Evolutionary conservation across 2,888 invertebrate species (phyloP).

Genomic region (Athripsodes cinereus): DNA sequence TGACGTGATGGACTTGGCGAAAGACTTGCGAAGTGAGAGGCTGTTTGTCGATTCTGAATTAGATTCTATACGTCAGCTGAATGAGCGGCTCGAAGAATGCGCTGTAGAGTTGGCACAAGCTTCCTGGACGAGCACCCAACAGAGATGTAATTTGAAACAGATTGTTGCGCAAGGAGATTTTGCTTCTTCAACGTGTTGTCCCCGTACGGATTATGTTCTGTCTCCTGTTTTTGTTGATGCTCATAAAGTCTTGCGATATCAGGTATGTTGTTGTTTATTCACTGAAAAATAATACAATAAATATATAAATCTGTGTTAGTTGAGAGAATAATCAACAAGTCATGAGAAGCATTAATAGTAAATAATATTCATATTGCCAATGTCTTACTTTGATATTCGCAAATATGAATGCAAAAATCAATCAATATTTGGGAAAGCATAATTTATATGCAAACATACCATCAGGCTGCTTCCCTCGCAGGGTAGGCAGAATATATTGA

Average conservation of each 20-base stretch:
- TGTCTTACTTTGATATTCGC: too few relatives aligned
- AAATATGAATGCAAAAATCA: too few relatives aligned
- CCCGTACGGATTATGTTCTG: conserved; percentile 40
- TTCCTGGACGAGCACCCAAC: conserved; percentile 85
- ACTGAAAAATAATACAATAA: too few relatives aligned
- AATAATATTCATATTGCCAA: too few relatives aligned
- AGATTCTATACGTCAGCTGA: conserved; percentile 69
- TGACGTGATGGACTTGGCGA: conserved; percentile 48
- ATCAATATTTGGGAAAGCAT: too few relatives aligned
- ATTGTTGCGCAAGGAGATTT: conserved; percentile 70
- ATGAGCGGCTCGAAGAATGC: conserved; percentile 60
- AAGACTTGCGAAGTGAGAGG: conserved; percentile 74
- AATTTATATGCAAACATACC: too few relatives aligned
- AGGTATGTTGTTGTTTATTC: conserved; percentile 51
- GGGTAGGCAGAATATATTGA: too few relatives aligned
- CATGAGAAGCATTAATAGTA: too few relatives aligned
- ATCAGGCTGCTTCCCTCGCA: too few relatives aligned
- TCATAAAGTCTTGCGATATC: conserved; percentile 77
- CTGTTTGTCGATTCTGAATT: conserved; percentile 83
- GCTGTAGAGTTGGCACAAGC: conserved; percentile 57
- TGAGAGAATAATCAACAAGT: too few relatives aligned
- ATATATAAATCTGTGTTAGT: too few relatives aligned
- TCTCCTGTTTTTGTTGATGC: conserved; percentile 67
- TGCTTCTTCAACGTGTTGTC: conserved; percentile 71
- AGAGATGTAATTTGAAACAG: conserved; percentile 72